Evolutionary conservation across 37 sponge, comb jelly and placozoan species (phyloP).

Genomic region (Lycopodina hypogea): DNA sequence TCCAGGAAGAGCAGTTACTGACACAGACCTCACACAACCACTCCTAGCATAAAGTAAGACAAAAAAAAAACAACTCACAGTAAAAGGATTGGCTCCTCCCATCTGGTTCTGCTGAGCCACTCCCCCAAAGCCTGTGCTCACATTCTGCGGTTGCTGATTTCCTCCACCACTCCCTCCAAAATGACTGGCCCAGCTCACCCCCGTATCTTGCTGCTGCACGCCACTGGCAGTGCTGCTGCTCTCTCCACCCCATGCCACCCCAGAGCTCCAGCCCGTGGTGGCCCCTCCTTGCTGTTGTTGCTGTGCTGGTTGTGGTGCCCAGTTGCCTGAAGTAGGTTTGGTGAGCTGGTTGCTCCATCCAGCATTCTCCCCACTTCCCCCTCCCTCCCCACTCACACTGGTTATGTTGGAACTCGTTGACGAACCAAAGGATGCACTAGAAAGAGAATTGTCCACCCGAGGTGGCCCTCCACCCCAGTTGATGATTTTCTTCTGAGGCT

Average conservation of each 20-base stretch:
- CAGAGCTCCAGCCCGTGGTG: background rate
- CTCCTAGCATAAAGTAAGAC: no score
- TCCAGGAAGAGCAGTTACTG: no score
- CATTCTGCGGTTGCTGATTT: constrained; percentile 20
- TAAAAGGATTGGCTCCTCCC: constrained; percentile 4
- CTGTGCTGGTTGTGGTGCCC: background rate
- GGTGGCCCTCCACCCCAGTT: constrained; percentile 2
- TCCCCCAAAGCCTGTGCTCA: background rate
- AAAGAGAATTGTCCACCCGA: background rate
- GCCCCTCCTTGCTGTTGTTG: background rate
- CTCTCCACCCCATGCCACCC: background rate
- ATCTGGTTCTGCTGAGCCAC: constrained; percentile 4
- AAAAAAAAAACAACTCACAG: background rate
- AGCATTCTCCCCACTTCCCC: background rate
- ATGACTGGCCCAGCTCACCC: background rate
- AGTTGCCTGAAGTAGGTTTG: background rate
- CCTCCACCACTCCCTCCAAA: constrained; percentile 1
- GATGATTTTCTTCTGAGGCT: background rate
- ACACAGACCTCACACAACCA: background rate
- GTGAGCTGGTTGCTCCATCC: constrained; percentile 11
- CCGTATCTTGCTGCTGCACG: constrained; percentile 15
- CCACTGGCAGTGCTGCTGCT: background rate
- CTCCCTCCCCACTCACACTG: background rate
- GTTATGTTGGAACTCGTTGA: background rate
- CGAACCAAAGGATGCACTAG: background rate